Percentiles rank a stretch among this genome's conserved stretches.
Evolutionary conservation across 2,113 vertebrate species (phyloP).

Genomic region (Oxyura jamaicensis): DNA sequence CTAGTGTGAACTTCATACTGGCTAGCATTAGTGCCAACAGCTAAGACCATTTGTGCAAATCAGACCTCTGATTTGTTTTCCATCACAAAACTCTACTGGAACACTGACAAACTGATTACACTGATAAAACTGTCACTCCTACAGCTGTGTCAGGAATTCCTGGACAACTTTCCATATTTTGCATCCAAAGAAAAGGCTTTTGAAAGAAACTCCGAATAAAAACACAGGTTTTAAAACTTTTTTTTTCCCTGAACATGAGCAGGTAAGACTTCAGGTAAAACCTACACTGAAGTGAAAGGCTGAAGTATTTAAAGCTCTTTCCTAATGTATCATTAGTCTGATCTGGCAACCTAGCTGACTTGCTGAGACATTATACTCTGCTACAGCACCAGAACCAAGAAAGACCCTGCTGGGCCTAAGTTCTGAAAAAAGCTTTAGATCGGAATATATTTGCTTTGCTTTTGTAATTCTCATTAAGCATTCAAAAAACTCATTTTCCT

Average conservation of each 20-base stretch:
- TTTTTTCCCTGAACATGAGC: background rate
- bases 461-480: background rate
- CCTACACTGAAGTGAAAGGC: background rate
- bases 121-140: background rate
- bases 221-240: background rate
- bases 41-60: background rate
- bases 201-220: background rate
- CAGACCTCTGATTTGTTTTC: background rate
- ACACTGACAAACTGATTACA: background rate
- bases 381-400: background rate
- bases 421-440: background rate
- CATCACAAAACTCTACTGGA: background rate
- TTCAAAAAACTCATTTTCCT: background rate
- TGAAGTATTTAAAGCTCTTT: background rate
- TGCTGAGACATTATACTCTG: background rate
- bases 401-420: background rate
- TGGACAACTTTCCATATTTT: background rate
- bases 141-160: background rate
- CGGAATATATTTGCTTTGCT: background rate
- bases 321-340: background rate
- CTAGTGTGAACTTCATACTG: background rate
- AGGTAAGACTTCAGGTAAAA: background rate
- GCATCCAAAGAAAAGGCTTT: background rate
- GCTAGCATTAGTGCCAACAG: background rate
- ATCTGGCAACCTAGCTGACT: background rate